Evolutionary conservation across 2,113 vertebrate species (phyloP).

Genomic region (Orthochromis malagaraziensis): DNA sequence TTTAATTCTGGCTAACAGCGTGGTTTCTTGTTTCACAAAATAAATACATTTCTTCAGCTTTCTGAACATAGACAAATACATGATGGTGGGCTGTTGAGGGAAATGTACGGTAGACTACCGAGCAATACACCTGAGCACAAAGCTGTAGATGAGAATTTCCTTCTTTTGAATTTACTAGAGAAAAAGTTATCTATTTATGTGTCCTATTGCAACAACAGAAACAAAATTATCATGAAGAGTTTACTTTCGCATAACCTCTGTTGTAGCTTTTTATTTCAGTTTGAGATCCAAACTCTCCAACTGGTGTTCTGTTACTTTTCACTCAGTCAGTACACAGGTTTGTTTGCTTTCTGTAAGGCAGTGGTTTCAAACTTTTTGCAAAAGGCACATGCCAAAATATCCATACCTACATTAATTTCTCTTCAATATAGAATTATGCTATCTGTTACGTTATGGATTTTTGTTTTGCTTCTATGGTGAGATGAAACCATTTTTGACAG

Average conservation of each 20-base stretch:
- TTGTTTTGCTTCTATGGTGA: background rate
- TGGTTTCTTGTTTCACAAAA: background rate
- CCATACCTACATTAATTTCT: background rate
- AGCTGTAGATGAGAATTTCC: background rate
- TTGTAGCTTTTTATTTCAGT: background rate
- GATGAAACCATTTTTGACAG: background rate
- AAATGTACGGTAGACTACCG: background rate
- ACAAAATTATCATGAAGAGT: background rate
- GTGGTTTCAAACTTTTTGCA: background rate
- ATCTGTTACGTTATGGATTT: rapidly evolving
- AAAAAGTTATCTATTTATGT: background rate
- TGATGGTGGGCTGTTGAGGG: background rate
- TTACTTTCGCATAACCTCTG: background rate
- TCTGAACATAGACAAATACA: background rate
- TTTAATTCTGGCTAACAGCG: background rate
- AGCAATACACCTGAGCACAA: background rate
- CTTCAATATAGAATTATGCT: background rate
- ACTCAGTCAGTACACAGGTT: background rate
- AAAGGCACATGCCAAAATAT: background rate
- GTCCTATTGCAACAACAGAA: background rate
- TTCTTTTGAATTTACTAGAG: background rate
- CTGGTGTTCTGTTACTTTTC: background rate
- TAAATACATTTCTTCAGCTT: background rate
- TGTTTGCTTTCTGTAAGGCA: background rate
- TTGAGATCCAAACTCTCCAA: background rate